These are phyloP conservation scores for Trissolcus basalis DNA, from an alignment of 1,140 invertebrate species.

Conservation along the genomic window DNA sequence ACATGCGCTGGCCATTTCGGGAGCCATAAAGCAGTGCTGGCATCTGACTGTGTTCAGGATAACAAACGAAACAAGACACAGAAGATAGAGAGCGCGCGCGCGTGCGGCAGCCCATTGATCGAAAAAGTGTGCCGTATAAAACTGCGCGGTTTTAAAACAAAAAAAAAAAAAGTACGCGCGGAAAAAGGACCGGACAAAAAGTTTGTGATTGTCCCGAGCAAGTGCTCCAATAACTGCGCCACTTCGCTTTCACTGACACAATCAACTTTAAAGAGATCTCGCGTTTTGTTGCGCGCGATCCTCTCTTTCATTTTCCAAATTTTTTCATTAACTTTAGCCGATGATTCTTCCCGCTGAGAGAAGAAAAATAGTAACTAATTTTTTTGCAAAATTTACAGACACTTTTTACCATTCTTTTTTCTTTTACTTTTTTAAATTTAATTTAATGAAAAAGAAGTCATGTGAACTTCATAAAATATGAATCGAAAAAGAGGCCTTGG, in stretches of 20 bases:
- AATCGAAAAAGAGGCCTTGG: no score
- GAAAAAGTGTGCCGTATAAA: conserved; percentile 66
- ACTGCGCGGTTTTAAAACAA: conserved; percentile 50
- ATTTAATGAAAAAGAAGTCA: no score
- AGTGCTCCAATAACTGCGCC: conserved; percentile 26
- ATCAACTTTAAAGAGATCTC: conserved; percentile 19
- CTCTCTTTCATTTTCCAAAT: background rate
- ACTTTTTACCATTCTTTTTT: no score
- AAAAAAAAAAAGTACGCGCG: conserved; percentile 1
- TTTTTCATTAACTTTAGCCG: background rate
- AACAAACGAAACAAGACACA: conserved; percentile 67
- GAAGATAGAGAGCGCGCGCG: conserved; percentile 68
- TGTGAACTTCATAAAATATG: no score
- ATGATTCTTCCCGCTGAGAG: no score
- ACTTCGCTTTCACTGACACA: conserved; percentile 6
- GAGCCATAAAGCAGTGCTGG: conserved; percentile 70
- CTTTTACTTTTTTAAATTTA: no score
- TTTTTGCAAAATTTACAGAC: no score
- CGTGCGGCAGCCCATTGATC: conserved; percentile 72
- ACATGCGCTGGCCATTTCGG: conserved; percentile 65
- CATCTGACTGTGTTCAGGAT: conserved; percentile 67
- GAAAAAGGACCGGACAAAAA: conserved; percentile 16
- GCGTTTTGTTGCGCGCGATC: no score
- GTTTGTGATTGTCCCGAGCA: conserved; percentile 21
- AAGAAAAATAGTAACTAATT: no score